Base-by-base conservation (phyloP, 2,113 vertebrate species). In the Phrynosoma blainvillii region DNA sequence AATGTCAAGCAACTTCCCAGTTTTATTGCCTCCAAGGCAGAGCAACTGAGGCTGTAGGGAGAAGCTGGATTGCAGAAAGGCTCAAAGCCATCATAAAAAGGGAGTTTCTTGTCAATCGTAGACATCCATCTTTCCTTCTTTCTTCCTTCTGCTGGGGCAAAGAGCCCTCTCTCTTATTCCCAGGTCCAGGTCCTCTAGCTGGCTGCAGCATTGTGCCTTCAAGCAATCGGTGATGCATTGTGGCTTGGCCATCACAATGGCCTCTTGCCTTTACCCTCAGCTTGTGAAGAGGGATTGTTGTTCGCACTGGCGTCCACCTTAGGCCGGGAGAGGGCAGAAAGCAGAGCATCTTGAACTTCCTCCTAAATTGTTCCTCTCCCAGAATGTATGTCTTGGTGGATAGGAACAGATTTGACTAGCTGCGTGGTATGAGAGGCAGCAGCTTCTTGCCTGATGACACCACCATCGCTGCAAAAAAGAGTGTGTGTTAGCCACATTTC, bases 181-280 rank as follows among this genome's bases (percentile, higher is more conserved):
- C 54, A 25, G 65, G 62, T 88, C 78, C 36, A 89, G 88, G 92
- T 92, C 90, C 86, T 88, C 90, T 90, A 65, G 89, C 90, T 85
- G 94, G 90, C 94, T 93, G 93, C 94, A 94, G 94, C 91, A 92
- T 93, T 92, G 94, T 96, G 95, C 94, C 95, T 96, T 96, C 91
- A 92, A 88, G 88, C 82, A 81, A 88, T 85, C 77, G 73, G 90
- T 78, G 90, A 89, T 92, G 87, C 75, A 10, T 87, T 82, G 71
- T 82, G 88, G 93, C 87, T 88, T 89, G 90, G 88, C 92, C 0
- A 0, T 89, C 78, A 83, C 84, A 75, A 2, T 82, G 91, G 27
- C 0, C 73, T 36, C 13, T 79, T 79, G 42, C 89, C 91, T 81
- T 82, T 87, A 81, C 87, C 89, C 85, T 27, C 70, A 85, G 70